phyloP scores from a whole-genome alignment of 1,140 invertebrate species.

The Camponotus pennsylvanicus region DNA sequence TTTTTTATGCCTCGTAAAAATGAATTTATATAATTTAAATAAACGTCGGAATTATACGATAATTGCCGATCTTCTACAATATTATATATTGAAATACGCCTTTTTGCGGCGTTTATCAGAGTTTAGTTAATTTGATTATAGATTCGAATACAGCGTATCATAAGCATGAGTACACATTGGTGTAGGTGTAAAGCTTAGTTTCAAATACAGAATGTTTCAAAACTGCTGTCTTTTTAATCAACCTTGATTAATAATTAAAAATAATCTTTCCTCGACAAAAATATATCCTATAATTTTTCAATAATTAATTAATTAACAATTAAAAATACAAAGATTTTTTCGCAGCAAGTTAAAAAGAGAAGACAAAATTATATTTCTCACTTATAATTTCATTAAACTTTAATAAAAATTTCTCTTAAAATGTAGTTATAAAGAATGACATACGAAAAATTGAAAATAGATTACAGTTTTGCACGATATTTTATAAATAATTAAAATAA shows the following conservation, averaged over 20 bases:
- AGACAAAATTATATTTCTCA: not conserved
- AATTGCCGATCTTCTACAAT: not conserved
- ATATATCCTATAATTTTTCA: not conserved
- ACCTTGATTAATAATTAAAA: not conserved
- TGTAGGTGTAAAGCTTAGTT: slow-evolving; percentile 27
- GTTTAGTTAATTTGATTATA: not conserved
- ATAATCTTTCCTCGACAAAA: not conserved
- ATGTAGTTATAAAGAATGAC: not conserved
- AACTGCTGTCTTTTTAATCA: not conserved
- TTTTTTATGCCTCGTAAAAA: too few species aligned
- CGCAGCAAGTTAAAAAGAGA: not conserved
- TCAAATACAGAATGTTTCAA: not conserved
- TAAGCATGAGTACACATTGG: slow-evolving; percentile 33
- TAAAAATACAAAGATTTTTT: not conserved
- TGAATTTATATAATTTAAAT: slow-evolving; percentile 4
- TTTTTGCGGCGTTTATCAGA: not conserved
- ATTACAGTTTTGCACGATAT: not conserved
- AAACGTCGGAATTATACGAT: not conserved
- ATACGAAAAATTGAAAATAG: not conserved
- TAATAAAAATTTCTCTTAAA: not conserved
- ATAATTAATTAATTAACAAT: not conserved
- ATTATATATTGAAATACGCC: not conserved
- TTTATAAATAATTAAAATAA: not conserved
- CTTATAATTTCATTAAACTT: not conserved
- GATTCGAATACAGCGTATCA: not conserved